Base-by-base conservation (phyloP, 2,888 invertebrate species). In the Drosophila testacea region DNA sequence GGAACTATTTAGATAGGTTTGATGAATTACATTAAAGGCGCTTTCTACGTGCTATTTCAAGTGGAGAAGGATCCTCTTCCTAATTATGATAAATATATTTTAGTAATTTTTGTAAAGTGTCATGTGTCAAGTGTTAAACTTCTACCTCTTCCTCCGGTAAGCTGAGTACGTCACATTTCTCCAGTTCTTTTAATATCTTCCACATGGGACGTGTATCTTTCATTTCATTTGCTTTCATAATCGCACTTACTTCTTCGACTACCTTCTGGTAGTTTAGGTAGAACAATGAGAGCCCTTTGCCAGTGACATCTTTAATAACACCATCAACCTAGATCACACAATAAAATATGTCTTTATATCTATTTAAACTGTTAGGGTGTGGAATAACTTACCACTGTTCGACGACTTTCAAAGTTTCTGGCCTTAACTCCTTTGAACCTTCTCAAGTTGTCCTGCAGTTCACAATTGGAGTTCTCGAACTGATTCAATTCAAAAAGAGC, bases 91-190 rank as follows among this genome's bases (percentile, higher is more conserved):
- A 3, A 22, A 22, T 3, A 22, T 22, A 16, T 2, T 22, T 3
- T 22, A 22, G 22, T 22, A 22, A 22, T 3, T 22, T 22, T 22
- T 22, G 22, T 22, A 22, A 2, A 22, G 22, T 22, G 22, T 22
- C 22, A 22, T 22, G 22, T 22, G 22, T 16, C 16, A 16, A 16
- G 16, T 16, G 22, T 22, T 22, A 22, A 22, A 3, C 3, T 22
- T 22, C 22, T 22, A 22, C 22, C 86, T 90, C 83, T 22, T 71
- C 78, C 13, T 91, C 90, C 1, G 88, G 79, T 52, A 91, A 77
- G 56, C 91, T 92, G 2, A 90, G 69, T 0, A 90, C 83, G 73
- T 91, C 91, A 54, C 91, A 91, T 66, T 89, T 86, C 0, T 70
- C 83, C 50, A 78, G 70, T 4, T 90, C 92, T 22, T 78, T 85